Evolutionary conservation across 2,113 vertebrate species (phyloP).

Genomic region (Bufo gargarizans): DNA sequence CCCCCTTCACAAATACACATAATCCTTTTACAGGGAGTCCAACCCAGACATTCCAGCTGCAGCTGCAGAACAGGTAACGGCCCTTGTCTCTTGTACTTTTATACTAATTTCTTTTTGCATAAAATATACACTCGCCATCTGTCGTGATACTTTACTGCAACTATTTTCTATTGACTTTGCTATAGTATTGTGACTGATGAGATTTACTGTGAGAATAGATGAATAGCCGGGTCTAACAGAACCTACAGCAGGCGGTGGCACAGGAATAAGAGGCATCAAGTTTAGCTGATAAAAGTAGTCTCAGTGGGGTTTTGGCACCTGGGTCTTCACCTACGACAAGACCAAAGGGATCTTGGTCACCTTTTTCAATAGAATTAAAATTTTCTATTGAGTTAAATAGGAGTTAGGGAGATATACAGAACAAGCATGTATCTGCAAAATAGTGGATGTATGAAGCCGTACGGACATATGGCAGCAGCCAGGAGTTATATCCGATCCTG

Average conservation of each 20-base stretch:
- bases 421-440: too few species aligned
- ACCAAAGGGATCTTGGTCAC: too few species aligned
- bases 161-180: background rate
- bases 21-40: background rate
- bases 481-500: too few species aligned
- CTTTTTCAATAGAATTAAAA: too few species aligned
- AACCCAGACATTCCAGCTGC: slow-evolving; percentile 30
- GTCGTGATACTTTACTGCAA: background rate
- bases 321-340: too few species aligned
- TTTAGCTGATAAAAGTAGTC: background rate
- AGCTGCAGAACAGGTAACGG: slow-evolving; percentile 42
- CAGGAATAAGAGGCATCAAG: background rate
- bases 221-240: background rate
- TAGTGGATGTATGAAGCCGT: too few species aligned
- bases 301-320: too few species aligned
- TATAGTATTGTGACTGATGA: background rate
- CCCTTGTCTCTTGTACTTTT: too few species aligned
- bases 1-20: slow-evolving; percentile 38
- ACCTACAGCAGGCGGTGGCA: background rate
- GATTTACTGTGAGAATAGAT: background rate
- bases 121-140: background rate
- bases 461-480: too few species aligned
- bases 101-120: background rate
- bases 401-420: too few species aligned
- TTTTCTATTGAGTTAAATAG: too few species aligned